Evolutionary conservation across 2,113 vertebrate species (phyloP).

Genomic region (Peromyscus maniculatus): DNA sequence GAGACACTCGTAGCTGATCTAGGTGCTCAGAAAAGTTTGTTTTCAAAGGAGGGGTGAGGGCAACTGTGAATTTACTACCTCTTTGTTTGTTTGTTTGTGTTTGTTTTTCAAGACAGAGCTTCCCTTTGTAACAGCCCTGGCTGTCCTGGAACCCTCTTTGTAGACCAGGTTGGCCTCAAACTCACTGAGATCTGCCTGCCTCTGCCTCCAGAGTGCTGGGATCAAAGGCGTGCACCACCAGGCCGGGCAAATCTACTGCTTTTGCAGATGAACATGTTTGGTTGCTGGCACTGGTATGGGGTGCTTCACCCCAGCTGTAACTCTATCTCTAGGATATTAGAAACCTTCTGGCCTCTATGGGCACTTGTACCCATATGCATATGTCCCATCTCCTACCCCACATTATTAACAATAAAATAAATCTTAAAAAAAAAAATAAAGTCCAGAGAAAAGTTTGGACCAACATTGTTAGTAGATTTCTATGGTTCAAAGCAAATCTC

Average conservation of each 20-base stretch:
- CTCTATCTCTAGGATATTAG: not conserved
- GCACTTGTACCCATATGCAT: not conserved
- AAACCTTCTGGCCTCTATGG: not conserved
- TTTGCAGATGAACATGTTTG: not conserved
- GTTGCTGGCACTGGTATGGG: not conserved
- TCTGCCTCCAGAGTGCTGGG: not conserved
- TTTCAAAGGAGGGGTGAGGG: not conserved
- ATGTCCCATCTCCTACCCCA: not conserved
- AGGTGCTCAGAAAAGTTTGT: not conserved
- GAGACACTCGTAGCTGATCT: not conserved
- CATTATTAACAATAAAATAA: not conserved
- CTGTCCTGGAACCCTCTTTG: not conserved
- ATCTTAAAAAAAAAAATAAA: not conserved
- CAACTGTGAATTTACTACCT: not conserved
- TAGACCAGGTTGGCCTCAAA: not conserved
- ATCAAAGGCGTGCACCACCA: not conserved
- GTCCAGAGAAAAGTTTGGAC: not conserved
- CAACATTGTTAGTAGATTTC: not conserved
- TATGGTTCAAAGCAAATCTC: conserved; percentile 35
- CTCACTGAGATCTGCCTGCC: not conserved
- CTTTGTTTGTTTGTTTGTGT: not conserved
- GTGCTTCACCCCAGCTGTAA: not conserved
- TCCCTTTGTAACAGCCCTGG: not conserved
- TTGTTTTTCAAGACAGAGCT: not conserved
- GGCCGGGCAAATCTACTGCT: not conserved